Percentiles rank a stretch among this genome's conserved stretches.
Evolutionary conservation across 2,888 invertebrate species (phyloP).

Genomic region (Thymelicus sylvestris): DNA sequence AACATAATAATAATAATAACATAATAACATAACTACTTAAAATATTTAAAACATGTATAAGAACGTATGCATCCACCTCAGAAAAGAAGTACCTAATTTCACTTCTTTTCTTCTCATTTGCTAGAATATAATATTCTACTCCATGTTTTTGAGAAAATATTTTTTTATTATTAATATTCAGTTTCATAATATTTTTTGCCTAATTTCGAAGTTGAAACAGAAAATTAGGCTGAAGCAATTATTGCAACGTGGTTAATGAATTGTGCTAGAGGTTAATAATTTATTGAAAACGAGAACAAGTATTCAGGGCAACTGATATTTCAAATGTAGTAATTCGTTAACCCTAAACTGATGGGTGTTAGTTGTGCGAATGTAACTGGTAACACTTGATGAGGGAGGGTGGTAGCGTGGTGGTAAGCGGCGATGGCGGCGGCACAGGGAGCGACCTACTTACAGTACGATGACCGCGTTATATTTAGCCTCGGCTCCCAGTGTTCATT

Average conservation of each 20-base stretch:
- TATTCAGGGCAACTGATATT: constrained; percentile 9
- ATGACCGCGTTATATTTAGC: constrained; percentile 79
- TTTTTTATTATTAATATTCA: too few relatives aligned
- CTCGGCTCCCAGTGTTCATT: constrained; percentile 55
- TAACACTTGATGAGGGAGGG: constrained; percentile 35
- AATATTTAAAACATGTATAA: too few relatives aligned
- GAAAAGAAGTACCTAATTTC: too few relatives aligned
- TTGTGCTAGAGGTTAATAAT: neutral
- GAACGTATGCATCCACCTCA: too few relatives aligned
- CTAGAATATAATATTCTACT: too few relatives aligned
- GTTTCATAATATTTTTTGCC: too few relatives aligned
- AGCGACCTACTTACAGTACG: constrained; percentile 75
- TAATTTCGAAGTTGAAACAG: too few relatives aligned
- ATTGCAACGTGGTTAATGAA: constrained; percentile 4
- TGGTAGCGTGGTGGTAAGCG: constrained; percentile 39
- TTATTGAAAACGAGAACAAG: constrained; percentile 2
- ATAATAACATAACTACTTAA: too few relatives aligned
- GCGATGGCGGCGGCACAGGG: constrained; percentile 48
- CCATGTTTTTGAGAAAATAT: too few relatives aligned
- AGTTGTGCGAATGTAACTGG: constrained; percentile 11
- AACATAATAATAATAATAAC: too few relatives aligned
- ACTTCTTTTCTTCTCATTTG: too few relatives aligned
- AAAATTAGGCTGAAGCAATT: constrained; percentile 3
- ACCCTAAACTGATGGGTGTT: constrained; percentile 20
- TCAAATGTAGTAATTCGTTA: constrained; percentile 8